Base-by-base conservation (phyloP, 2,888 invertebrate genomes). In the Agriopis leucophaearia region DNA sequence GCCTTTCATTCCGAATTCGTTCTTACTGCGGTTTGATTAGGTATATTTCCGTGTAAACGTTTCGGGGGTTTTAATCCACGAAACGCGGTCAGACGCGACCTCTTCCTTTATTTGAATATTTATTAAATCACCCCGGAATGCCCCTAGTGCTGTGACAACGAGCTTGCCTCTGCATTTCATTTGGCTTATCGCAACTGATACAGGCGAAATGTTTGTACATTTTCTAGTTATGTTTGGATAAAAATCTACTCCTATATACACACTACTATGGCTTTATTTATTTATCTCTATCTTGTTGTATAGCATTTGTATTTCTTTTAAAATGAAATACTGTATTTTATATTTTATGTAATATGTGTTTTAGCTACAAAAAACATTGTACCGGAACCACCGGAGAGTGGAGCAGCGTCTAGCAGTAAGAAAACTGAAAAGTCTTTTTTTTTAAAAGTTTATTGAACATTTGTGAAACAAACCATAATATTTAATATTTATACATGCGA, bases 51-150 rank as follows among this genome's bases (percentile, higher is more conserved):
- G 42, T 57, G 51, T 70, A 62, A 70, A 62, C 74, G 62, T 63
- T 67, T 64, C 36, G 35, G 13, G 56, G 66, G 57, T 67, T 67
- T 68, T 60, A 65, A 62, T 68, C 71, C 58, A 38, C 52, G 59
- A 57, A 66, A 69, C 64, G 66, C 71, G 74, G 74, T 78, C 74
- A 72, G 74, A 74, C 76, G 79, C 77, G 79, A 77, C 80, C 80
- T 86, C 83, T 82, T 82, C 80, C 83, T 86, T 83, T 86, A 87
- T 90, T 88, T 90, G 88, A 91, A 91, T 91, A 91, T 90, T 91
- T 90, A 90, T 90, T 87, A 88, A 88, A 89, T 86, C 75, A 78
- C 73, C 75, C 64, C 52, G 64, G 16, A 52, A 69, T 66, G 72
- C 78, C 78, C 76, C 72, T 81, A 80, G 81, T 85, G 82, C 85